Conservation (phyloP, 2,888 invertebrate genomes). For the Bruchidius siliquastri region DNA sequence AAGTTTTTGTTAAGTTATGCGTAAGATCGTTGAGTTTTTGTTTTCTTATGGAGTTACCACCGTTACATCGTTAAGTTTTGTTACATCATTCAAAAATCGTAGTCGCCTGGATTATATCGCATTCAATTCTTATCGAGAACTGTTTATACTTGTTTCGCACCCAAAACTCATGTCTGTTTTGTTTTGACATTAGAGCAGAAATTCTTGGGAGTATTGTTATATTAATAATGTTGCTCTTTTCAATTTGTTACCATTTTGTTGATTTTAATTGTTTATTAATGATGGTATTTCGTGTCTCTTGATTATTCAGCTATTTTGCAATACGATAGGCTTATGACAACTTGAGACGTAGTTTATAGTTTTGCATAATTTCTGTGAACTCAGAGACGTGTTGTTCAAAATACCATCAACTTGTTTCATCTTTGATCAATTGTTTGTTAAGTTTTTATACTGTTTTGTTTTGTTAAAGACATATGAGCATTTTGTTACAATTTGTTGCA, state of each 20-base stretch:
- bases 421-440: background rate
- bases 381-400: background rate
- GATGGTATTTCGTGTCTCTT: background rate
- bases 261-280: background rate
- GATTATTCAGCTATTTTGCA: background rate
- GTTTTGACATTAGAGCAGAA: background rate
- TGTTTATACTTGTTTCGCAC: background rate
- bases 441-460: background rate
- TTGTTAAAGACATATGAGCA: background rate
- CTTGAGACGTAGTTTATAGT: background rate
- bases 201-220: background rate
- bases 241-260: background rate
- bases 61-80: background rate
- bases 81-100: background rate
- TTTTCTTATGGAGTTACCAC: background rate
- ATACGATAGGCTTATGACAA: background rate
- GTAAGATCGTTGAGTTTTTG: background rate
- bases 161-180: background rate
- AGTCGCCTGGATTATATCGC: background rate
- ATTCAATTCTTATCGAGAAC: background rate
- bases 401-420: background rate
- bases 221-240: background rate
- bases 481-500: background rate
- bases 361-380: background rate
- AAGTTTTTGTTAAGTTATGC: background rate